phyloP scores from a whole-genome alignment of 2,113 vertebrate species.

The Trichechus manatus region DNA sequence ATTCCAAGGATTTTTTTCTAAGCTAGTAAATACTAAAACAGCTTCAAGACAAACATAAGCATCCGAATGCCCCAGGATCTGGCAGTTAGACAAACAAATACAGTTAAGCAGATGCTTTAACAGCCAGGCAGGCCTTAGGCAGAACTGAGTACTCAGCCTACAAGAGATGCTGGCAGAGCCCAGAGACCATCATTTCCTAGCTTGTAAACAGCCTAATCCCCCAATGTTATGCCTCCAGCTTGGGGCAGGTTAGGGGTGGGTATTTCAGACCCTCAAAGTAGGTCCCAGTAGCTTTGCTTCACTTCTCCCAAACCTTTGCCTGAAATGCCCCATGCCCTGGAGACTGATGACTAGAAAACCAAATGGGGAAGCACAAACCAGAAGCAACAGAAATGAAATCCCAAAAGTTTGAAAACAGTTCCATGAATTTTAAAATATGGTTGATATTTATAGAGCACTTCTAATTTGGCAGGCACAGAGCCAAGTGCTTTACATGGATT shows the following conservation, averaged over 20 bases:
- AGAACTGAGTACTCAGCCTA: constrained; percentile 58
- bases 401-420: constrained; percentile 52
- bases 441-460: constrained; percentile 45
- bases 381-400: constrained; percentile 35
- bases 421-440: constrained; percentile 62
- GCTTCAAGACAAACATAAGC: constrained; percentile 72
- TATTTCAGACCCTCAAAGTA: constrained; percentile 60
- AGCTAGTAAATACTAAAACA: constrained; percentile 77
- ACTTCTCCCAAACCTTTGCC: constrained; percentile 54
- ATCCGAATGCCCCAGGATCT: constrained; percentile 63
- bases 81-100: constrained; percentile 81
- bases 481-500: constrained; percentile 49
- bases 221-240: constrained; percentile 48
- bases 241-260: background rate
- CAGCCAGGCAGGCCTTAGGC: constrained; percentile 75
- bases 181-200: constrained; percentile 65
- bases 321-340: constrained; percentile 8
- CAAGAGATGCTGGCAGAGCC: constrained; percentile 64
- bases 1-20: constrained; percentile 58
- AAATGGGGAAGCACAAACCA: background rate
- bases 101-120: constrained; percentile 80
- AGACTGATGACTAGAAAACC: constrained; percentile 46
- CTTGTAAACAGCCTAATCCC: constrained; percentile 59
- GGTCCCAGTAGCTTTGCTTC: constrained; percentile 26
- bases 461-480: constrained; percentile 25